These are phyloP conservation scores for Neosilurus mollespiculum DNA, from an alignment of 2,797 vertebrate genomes.

Conservation along the genomic window DNA sequence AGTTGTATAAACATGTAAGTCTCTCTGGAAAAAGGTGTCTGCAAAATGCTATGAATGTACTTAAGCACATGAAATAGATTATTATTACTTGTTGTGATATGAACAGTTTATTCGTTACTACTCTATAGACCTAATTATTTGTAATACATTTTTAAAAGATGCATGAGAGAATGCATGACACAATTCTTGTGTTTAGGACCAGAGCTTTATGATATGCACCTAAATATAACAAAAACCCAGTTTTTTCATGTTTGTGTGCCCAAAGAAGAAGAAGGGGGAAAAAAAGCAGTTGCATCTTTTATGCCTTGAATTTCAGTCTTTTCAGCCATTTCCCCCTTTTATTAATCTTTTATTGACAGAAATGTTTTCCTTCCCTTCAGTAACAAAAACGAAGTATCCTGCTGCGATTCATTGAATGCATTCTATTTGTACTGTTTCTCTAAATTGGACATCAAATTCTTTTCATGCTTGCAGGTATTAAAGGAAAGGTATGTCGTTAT, in stretches of 20 bases:
- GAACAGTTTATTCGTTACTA: no score
- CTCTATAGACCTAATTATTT: no score
- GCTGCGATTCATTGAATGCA: background rate
- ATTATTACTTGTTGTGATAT: no score
- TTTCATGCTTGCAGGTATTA: background rate
- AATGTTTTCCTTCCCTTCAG: background rate
- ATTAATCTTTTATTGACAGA: background rate
- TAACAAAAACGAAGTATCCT: background rate
- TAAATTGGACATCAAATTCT: background rate
- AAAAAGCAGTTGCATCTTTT: conserved; percentile 1
- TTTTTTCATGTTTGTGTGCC: background rate
- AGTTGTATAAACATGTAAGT: no score
- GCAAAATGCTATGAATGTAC: no score
- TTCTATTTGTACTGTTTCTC: background rate
- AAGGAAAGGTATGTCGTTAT: no score
- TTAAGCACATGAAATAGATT: no score
- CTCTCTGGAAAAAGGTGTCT: no score
- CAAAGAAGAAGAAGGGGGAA: background rate
- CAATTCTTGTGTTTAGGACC: no score
- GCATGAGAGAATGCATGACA: no score
- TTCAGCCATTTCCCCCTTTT: background rate
- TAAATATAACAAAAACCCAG: background rate
- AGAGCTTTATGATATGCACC: no score
- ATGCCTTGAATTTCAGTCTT: background rate
- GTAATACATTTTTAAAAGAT: no score